Evolutionary conservation across 2,888 invertebrate species (phyloP), one percentile per base, ranked within the genome.

Genomic region (Tubiluchus corallicola): DNA sequence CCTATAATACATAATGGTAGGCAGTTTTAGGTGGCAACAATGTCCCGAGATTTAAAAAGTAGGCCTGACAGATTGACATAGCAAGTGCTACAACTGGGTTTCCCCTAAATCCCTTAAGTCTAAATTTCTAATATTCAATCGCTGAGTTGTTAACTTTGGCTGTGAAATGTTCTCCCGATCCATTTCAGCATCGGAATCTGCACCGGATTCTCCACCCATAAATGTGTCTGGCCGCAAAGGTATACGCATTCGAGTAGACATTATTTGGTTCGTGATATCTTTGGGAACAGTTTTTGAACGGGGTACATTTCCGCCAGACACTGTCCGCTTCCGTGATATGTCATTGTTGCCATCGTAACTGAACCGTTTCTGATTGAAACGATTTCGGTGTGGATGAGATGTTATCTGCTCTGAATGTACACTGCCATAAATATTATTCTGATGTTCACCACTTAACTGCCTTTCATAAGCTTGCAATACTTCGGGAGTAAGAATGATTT

Each of bases 291-390:
- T 29, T 29, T n/a, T 9, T 29, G 29, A 29, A 9, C 29, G 29
- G 9, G 29, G 29, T n/a, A 29, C n/a, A n/a, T n/a, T 29, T n/a
- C 9, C 29, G n/a, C 9, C 9, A 9, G 9, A n/a, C 29, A 9
- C 9, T 9, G 9, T 9, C 9, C 29, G 29, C n/a, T n/a, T 9
- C 29, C 9, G 29, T n/a, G n/a, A 9, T n/a, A 29, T n/a, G 9
- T 9, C 29, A 9, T 9, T 29, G 9, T 29, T 9, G 9, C 29
- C 29, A n/a, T 29, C 29, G 29, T 29, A 29, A n/a, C 29, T 29
- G 29, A 9, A 29, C 9, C 29, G 29, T n/a, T 29, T 29, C 59
- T 83, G 83, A 57, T 82, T 79, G 1, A 84, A 67, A 59, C 84
- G 84, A 54, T 82, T 82, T 49, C n/a, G 29, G 29, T 29, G n/a